Evolutionary conservation across 2,113 vertebrate genomes (phyloP).

Genomic region (Xiphophorus maculatus): DNA sequence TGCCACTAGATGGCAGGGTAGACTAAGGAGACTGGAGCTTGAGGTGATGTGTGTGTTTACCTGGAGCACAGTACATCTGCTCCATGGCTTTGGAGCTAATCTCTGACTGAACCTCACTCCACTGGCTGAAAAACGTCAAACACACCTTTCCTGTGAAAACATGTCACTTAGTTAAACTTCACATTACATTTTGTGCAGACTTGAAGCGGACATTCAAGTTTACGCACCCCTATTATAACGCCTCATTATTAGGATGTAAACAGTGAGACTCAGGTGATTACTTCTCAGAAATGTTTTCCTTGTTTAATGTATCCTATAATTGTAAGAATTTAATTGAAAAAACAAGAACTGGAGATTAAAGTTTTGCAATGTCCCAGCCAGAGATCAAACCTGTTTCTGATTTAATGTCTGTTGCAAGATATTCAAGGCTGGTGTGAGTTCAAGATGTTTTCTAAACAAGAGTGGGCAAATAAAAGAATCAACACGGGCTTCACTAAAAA

Average conservation of each 20-base stretch:
- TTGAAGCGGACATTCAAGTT: not conserved
- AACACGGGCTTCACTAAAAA: not conserved
- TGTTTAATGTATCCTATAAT: not conserved
- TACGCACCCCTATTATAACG: not conserved
- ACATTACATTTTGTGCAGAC: not conserved
- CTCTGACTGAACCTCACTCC: slow-evolving; percentile 92
- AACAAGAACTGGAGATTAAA: not conserved
- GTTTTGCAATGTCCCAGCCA: not conserved
- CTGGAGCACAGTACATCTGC: slow-evolving; percentile 94
- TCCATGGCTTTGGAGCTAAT: slow-evolving; percentile 84
- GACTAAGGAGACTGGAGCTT: not conserved
- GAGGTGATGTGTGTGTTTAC: slow-evolving; percentile 68
- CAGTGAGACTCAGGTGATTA: not conserved
- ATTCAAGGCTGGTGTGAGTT: not conserved
- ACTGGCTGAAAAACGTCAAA: slow-evolving; percentile 96
- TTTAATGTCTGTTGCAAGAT: not conserved
- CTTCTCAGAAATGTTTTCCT: not conserved
- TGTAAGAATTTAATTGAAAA: not conserved
- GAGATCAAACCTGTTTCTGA: not conserved
- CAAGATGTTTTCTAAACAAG: not conserved
- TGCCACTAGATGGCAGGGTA: slow-evolving; percentile 58
- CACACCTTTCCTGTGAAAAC: slow-evolving; percentile 86
- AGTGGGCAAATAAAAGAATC: not conserved
- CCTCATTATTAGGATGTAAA: not conserved
- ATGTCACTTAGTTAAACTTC: slow-evolving; percentile 13